Evolutionary conservation across 2,888 invertebrate genomes (phyloP).

Genomic region (Phaedon cochleariae): DNA sequence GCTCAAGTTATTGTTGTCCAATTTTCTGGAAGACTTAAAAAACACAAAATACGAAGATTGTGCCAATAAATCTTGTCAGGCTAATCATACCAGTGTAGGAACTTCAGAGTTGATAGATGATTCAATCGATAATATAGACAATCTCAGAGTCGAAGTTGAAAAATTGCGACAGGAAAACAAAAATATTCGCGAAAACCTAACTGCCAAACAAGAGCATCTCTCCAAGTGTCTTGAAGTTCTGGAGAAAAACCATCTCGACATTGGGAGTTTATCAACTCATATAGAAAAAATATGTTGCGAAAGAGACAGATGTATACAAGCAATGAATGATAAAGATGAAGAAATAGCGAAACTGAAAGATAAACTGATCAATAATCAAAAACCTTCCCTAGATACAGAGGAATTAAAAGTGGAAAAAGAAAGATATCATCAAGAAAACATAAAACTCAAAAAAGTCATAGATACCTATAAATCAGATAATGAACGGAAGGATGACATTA

Average conservation of each 20-base stretch:
- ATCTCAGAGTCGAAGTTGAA: conserved; percentile 16
- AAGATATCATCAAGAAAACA: conserved; percentile 7
- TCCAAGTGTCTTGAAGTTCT: conserved; percentile 27
- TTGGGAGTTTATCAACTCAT: conserved; percentile 32
- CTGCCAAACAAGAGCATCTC: conserved; percentile 30
- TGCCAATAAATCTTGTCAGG: conserved; percentile 3
- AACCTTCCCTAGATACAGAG: background rate
- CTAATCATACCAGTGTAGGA: background rate
- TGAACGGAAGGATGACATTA: conserved; percentile 5
- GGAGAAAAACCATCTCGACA: conserved; percentile 32
- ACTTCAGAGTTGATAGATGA: background rate
- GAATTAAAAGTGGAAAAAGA: background rate
- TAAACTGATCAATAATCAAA: background rate
- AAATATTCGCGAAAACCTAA: conserved; percentile 26
- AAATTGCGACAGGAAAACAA: conserved; percentile 28
- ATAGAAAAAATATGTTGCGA: conserved; percentile 31
- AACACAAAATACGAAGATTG: conserved; percentile 12
- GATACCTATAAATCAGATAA: conserved; percentile 17
- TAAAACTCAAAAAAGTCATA: conserved; percentile 5
- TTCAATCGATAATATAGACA: conserved; percentile 13
- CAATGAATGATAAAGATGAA: conserved; percentile 16
- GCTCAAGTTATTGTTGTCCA: conserved; percentile 25
- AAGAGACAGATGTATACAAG: conserved; percentile 24
- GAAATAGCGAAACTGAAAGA: conserved; percentile 7
- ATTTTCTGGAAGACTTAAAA: conserved; percentile 32